Percentiles rank a stretch among this genome's conserved stretches.
Conservation (phyloP, 2,888 invertebrate species). For the Drosophila recens region DNA sequence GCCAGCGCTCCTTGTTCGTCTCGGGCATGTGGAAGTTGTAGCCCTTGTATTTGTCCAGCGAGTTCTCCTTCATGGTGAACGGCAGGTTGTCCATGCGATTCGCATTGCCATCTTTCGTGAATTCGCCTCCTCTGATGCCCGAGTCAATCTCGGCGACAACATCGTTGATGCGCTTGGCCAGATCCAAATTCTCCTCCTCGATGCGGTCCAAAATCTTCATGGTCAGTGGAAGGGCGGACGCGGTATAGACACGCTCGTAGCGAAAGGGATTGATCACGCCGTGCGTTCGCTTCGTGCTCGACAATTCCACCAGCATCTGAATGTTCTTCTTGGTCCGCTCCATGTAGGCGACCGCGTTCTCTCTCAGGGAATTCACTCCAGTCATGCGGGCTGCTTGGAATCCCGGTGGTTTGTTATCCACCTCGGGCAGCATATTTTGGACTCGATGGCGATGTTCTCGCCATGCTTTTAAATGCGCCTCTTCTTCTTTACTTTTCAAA, state of each 20-base stretch:
- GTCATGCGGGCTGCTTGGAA: conserved; percentile 52
- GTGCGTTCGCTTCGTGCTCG: conserved; percentile 64
- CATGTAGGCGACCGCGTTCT: conserved; percentile 58
- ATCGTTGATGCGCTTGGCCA: conserved; percentile 48
- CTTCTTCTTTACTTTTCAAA: background rate
- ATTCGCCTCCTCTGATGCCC: conserved; percentile 14
- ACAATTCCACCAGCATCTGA: conserved; percentile 56
- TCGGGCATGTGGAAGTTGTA: conserved; percentile 51
- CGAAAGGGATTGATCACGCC: conserved; percentile 59
- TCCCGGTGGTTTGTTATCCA: conserved; percentile 48
- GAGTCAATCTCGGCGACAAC: conserved; percentile 49
- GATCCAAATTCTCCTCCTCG: conserved; percentile 49
- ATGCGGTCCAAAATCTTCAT: conserved; percentile 39
- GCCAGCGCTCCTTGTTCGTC: conserved; percentile 51
- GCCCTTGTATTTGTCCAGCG: conserved; percentile 54
- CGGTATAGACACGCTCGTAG: conserved; percentile 27
- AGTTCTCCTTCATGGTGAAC: conserved; percentile 1
- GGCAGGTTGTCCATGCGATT: background rate
- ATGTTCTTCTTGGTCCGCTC: conserved; percentile 61
- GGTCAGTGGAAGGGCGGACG: conserved; percentile 38
- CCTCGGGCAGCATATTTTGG: conserved; percentile 4
- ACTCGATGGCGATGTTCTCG: conserved; percentile 49
- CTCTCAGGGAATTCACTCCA: conserved; percentile 42
- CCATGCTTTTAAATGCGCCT: conserved; percentile 18
- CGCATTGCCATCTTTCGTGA: background rate